Base-by-base conservation (phyloP, 2,888 invertebrate genomes). In the Heliconius charithonia region DNA sequence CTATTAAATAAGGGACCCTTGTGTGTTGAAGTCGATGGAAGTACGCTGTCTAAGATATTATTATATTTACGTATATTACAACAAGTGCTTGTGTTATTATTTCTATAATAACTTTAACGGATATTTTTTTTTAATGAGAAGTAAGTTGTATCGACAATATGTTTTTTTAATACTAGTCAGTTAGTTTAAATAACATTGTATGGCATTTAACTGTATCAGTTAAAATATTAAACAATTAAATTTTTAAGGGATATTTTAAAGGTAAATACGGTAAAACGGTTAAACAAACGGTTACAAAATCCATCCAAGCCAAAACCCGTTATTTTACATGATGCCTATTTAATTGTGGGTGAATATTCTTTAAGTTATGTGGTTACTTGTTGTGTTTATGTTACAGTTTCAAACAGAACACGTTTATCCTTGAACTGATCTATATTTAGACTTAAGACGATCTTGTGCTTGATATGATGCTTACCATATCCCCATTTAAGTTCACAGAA, bases 331-430 rank as follows among this genome's bases (percentile, higher is more conserved):
- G 90, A 91, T 85, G 88, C 87, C 84, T 86, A 88, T 91, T 89
- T 91, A 91, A 92, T 92, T 89, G 87, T 87, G 84, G 91, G 89
- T 91, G 89, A 91, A 90, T 87, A 89, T 82, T 87, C 90, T 89
- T 84, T 79, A 82, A 82, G 84, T 83, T 83, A 85, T 84, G 85
- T 88, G 88, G 88, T 87, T 88, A 74, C 78, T 79, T 80, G 79
- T 80, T 82, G 81, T 83, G 83, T 84, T 84, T 84, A 83, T 82
- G 79, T 82, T 83, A 80, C 78, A 82, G 74, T 79, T 81, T 81
- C 78, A 83, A 81, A 84, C 82, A 83, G 82, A 78, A 79, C 81
- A 82, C 80, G 79, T 79, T 80, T 81, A 84, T 82, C 83, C 84
- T 83, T 84, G 83, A 83, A 82, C 83, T 82, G 83, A 75, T 80